These are phyloP conservation scores for Thryonomys swinderianus DNA, from an alignment of 2,113 vertebrate genomes.

Conservation along the genomic window DNA sequence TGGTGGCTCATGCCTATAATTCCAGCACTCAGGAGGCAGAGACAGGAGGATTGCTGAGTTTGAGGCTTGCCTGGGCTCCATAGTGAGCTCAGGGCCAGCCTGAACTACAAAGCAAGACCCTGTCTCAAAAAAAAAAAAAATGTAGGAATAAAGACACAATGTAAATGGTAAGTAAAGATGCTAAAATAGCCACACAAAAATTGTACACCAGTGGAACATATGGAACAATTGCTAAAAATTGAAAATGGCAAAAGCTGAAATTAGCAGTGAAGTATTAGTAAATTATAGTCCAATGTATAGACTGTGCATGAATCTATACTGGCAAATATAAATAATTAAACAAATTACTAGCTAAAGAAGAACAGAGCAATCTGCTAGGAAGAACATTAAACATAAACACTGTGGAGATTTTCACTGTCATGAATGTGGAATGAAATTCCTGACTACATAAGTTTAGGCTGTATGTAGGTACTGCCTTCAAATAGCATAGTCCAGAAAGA, in stretches of 20 bases:
- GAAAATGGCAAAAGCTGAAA: neutral
- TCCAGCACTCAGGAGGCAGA: too few species aligned
- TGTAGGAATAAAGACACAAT: neutral
- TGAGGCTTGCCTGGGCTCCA: too few species aligned
- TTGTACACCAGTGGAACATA: neutral
- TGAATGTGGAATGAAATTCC: neutral
- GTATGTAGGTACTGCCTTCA: neutral
- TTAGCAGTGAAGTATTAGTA: neutral
- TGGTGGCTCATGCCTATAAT: too few species aligned
- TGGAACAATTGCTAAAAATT: neutral
- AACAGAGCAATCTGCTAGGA: neutral
- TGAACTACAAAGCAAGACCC: too few species aligned
- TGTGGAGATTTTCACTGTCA: neutral
- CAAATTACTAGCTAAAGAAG: neutral
- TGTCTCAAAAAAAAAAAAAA: too few species aligned
- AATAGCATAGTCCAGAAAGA: neutral
- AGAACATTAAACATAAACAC: neutral
- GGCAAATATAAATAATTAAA: neutral
- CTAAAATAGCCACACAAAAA: neutral
- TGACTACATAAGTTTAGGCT: neutral
- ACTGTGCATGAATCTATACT: neutral
- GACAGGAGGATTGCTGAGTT: too few species aligned
- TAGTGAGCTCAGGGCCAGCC: too few species aligned
- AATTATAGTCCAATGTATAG: neutral
- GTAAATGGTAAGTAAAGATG: neutral